Percentiles rank a stretch among this genome's conserved stretches.
These are phyloP conservation scores for Chionoecetes opilio DNA, from an alignment of 1,140 invertebrate genomes.

Conservation along the genomic window DNA sequence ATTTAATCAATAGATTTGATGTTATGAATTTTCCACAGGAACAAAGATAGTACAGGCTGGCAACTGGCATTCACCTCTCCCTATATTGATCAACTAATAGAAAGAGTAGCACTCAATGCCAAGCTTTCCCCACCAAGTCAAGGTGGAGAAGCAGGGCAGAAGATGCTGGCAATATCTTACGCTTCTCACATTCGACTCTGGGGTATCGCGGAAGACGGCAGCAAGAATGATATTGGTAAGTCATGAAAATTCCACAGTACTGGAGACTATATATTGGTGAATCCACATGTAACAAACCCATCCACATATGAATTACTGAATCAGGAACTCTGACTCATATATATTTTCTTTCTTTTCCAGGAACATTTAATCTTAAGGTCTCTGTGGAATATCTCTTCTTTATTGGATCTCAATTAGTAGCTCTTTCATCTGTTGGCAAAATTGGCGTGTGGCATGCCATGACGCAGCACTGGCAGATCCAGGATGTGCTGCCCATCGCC, in stretches of 20 bases:
- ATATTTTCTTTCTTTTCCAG: slow-evolving; percentile 83
- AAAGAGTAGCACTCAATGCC: slow-evolving; percentile 96
- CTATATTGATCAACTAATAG: slow-evolving; percentile 94
- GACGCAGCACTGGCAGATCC: slow-evolving; percentile 99
- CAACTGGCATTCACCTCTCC: slow-evolving; percentile 97
- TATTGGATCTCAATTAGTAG: slow-evolving; percentile 98
- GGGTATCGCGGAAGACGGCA: slow-evolving; percentile 93
- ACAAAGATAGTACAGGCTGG: slow-evolving; percentile 98
- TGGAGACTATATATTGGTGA: too few species aligned
- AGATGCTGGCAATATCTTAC: slow-evolving; percentile 95
- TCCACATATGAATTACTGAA: neutral
- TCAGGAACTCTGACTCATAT: neutral
- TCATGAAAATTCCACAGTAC: neutral
- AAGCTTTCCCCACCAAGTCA: slow-evolving; percentile 89
- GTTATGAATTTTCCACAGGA: slow-evolving; percentile 85
- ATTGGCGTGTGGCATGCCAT: slow-evolving; percentile 99
- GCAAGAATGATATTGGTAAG: slow-evolving; percentile 90
- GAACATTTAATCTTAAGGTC: slow-evolving; percentile 95
- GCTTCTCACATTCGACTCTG: slow-evolving; percentile 94
- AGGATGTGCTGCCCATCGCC: slow-evolving; percentile 96
- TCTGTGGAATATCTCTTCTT: slow-evolving; percentile 98
- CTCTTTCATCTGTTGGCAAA: slow-evolving; percentile 96
- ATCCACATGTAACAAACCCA: too few species aligned
- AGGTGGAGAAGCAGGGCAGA: slow-evolving; percentile 86
- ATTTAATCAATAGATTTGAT: neutral